Conservation (phyloP, 2,113 vertebrate genomes). For the Periophthalmodon schlosseri region DNA sequence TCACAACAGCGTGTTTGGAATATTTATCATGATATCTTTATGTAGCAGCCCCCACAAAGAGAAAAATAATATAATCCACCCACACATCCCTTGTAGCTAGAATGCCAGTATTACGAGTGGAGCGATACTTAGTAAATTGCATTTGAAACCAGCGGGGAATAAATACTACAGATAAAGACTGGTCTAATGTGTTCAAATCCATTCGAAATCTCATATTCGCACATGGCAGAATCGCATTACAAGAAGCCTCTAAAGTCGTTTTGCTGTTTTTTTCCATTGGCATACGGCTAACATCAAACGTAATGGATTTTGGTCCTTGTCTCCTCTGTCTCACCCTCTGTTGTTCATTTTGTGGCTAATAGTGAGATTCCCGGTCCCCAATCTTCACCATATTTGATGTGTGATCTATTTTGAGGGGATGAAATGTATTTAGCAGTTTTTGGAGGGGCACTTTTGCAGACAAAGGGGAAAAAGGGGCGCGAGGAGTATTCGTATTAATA, state of each 20-base stretch:
- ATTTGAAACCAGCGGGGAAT: conserved; percentile 78
- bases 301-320: conserved; percentile 76
- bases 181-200: conserved; percentile 80
- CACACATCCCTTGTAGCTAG: conserved; percentile 47
- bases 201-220: conserved; percentile 85
- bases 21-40: conserved; percentile 54
- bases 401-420: conserved; percentile 43
- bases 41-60: conserved; percentile 24
- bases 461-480: conserved; percentile 1
- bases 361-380: conserved; percentile 44
- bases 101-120: conserved; percentile 52
- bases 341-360: conserved; percentile 35
- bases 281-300: conserved; percentile 75
- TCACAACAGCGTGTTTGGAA: conserved; percentile 43
- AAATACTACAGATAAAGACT: conserved; percentile 81
- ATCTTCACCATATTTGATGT: conserved; percentile 40
- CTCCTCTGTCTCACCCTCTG: conserved; percentile 35
- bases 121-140: conserved; percentile 79
- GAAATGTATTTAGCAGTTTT: conserved; percentile 47
- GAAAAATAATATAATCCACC: conserved; percentile 56
- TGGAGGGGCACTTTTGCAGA: conserved; percentile 16
- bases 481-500: background rate
- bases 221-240: conserved; percentile 79
- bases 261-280: conserved; percentile 67
- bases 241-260: conserved; percentile 78